These are phyloP conservation scores for Pristionchus fissidentatus DNA, from an alignment of 2,888 invertebrate species.

Conservation along the genomic window DNA sequence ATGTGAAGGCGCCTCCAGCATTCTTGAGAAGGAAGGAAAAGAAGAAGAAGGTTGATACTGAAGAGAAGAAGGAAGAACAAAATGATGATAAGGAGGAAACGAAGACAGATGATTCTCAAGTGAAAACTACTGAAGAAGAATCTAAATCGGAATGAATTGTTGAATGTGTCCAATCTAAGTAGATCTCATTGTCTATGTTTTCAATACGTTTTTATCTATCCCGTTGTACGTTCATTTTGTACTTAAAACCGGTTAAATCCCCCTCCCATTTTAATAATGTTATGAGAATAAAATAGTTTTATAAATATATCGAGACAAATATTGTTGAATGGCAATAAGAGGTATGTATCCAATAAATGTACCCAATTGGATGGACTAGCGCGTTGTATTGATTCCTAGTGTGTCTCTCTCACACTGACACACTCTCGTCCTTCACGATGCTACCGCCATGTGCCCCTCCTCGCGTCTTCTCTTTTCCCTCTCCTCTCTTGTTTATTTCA, in stretches of 20 bases:
- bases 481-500: background rate
- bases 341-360: background rate
- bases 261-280: too few species aligned
- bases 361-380: slow-evolving; percentile 5
- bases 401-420: slow-evolving; percentile 9
- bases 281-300: slow-evolving; percentile 18
- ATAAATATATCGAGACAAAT: background rate
- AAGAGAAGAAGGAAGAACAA: background rate
- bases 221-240: slow-evolving; percentile 18
- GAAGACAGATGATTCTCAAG: background rate
- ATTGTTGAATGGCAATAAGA: background rate
- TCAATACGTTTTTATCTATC: slow-evolving; percentile 11
- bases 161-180: slow-evolving; percentile 7
- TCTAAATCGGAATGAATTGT: slow-evolving; percentile 2
- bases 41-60: background rate
- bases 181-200: slow-evolving; percentile 31
- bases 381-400: slow-evolving; percentile 35
- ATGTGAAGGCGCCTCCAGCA: slow-evolving; percentile 53
- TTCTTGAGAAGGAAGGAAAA: slow-evolving; percentile 46
- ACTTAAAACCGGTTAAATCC: slow-evolving; percentile 1
- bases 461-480: background rate
- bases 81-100: background rate
- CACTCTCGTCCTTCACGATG: slow-evolving; percentile 12
- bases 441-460: background rate
- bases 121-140: background rate